Base-by-base conservation (phyloP, 2,113 vertebrate species). In the Zeus faber region DNA sequence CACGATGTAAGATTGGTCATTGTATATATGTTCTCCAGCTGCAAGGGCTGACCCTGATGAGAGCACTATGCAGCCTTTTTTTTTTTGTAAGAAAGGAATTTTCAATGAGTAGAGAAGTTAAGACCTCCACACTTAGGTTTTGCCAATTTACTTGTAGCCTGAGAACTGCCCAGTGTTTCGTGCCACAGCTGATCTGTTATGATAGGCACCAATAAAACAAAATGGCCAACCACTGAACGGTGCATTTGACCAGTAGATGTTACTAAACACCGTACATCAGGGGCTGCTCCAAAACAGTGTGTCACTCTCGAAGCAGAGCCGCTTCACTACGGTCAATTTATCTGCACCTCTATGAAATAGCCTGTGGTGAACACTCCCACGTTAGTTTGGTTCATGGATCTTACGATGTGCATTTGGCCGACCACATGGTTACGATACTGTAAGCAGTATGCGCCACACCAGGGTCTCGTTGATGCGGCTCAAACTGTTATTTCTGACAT, bases 21-120 rank as follows among this genome's bases (percentile, higher is more conserved):
- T 74, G 75, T 80, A 79, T 57, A 81, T 75, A 84, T 22, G 66
- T 54, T 40, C 54, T 61, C 24, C 40, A 39, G 57, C 58, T 65
- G 48, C 63, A 55, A 61, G 63, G 35, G 59, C 55, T 56, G 52
- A 54, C 52, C n/a, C 29, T 33, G 27, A 66, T 24, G 21, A 40
- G 66, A 57, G 33, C 16, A 59, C 72, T 81, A 65, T 74, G 77
- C 80, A 79, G 77, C 57, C 61, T 49, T 21, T 10, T 27, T 21
- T 10, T 27, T 70, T 72, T 78, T 66, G 55, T 77, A 60, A 9
- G 58, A 29, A 27, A 40, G n/a, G 52, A 13, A 55, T 53, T 58
- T 25, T 44, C 25, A 18, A 47, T 22, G 35, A 51, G n/a, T 43
- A 66, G 47, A 54, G 37, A 43, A 29, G 29, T 56, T 51, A 62